Evolutionary conservation across 1,140 invertebrate genomes (phyloP).

Genomic region (Chymomyza costata): DNA sequence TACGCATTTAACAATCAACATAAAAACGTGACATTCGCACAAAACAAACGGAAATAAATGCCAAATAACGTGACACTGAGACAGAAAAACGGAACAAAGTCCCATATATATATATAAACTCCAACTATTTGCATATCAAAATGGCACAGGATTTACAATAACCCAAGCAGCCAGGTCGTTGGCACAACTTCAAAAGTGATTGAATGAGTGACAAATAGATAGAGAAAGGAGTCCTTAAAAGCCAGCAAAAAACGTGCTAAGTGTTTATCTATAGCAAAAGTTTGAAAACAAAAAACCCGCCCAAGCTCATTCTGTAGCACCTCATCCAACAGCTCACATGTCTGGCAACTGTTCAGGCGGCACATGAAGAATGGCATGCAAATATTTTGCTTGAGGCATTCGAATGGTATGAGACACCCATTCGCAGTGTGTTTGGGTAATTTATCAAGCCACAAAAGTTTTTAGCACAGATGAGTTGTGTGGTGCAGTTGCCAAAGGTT

Average conservation of each 20-base stretch:
- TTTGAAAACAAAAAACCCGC: constrained; percentile 25
- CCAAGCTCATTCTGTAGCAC: constrained; percentile 12
- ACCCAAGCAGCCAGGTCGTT: constrained; percentile 3
- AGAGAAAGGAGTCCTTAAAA: not conserved
- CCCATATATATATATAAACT: constrained; percentile 28
- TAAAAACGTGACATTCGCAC: constrained; percentile 57
- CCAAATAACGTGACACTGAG: constrained; percentile 46
- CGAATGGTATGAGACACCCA: too few relatives aligned
- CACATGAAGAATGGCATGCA: too few relatives aligned
- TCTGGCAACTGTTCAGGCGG: constrained; percentile 7
- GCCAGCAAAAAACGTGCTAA: constrained; percentile 54
- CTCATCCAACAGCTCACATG: constrained; percentile 23
- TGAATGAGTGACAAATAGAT: constrained; percentile 50
- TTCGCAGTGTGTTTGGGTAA: constrained; percentile 33
- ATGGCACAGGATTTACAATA: constrained; percentile 21
- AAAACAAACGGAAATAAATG: constrained; percentile 58
- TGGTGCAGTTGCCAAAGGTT: too few relatives aligned
- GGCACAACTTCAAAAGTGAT: constrained; percentile 32
- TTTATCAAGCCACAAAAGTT: constrained; percentile 64
- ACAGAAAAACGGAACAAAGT: constrained; percentile 23
- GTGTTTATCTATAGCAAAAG: constrained; percentile 64
- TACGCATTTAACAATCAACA: constrained; percentile 45
- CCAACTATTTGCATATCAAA: constrained; percentile 62
- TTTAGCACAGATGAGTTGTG: constrained; percentile 67
- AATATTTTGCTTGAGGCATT: constrained; percentile 16